phyloP scores from a whole-genome alignment of 2,113 vertebrate genomes.

The Recurvirostra avosetta region DNA sequence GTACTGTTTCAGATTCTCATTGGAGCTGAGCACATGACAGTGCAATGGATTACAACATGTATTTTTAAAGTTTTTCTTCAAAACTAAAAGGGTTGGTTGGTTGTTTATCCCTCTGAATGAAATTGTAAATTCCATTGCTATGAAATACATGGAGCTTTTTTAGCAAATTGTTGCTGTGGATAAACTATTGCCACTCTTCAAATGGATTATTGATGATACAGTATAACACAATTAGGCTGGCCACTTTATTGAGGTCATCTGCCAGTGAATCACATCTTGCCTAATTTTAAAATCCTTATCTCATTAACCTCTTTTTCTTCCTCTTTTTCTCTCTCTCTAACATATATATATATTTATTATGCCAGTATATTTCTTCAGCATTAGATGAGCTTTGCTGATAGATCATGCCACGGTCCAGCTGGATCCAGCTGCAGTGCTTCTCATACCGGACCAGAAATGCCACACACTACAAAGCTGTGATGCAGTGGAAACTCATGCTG shows the following conservation, averaged over 20 bases:
- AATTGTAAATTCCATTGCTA: background rate
- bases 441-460: background rate
- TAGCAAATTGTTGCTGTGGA: background rate
- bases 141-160: background rate
- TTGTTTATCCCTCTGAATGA: background rate
- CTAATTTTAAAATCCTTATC: background rate
- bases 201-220: background rate
- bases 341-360: background rate
- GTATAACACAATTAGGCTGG: background rate
- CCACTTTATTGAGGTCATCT: background rate
- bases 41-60: background rate
- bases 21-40: background rate
- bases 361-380: background rate
- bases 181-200: background rate
- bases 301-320: background rate
- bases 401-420: background rate
- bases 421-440: background rate
- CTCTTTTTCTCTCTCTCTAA: background rate
- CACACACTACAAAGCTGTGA: background rate
- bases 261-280: background rate
- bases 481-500: background rate
- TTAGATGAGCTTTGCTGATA: background rate
- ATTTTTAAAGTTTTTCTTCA: background rate
- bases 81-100: background rate
- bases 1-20: background rate